Evolutionary conservation across 2,113 vertebrate genomes (phyloP).

Genomic region (Meriones unguiculatus): DNA sequence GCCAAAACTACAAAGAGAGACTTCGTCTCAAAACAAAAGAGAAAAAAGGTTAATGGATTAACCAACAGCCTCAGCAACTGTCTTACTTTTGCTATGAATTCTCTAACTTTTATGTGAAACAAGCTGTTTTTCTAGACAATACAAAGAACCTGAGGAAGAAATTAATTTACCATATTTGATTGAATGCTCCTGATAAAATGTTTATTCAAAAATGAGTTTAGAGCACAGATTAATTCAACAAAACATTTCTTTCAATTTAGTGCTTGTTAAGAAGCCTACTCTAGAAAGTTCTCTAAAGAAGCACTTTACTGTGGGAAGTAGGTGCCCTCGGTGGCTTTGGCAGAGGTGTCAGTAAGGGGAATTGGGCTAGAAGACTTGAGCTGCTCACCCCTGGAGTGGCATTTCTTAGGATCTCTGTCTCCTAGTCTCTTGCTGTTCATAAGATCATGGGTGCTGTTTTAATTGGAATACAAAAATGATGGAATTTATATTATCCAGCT

Average conservation of each 20-base stretch:
- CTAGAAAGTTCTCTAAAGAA: slow-evolving; percentile 28
- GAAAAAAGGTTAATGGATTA: neutral
- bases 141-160: slow-evolving; percentile 32
- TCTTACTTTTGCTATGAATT: slow-evolving; percentile 5
- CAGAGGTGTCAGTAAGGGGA: slow-evolving; percentile 26
- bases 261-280: slow-evolving; percentile 14
- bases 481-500: neutral
- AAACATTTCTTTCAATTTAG: neutral
- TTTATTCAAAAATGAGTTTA: slow-evolving; percentile 22
- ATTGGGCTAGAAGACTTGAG: neutral
- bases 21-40: neutral
- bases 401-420: slow-evolving; percentile 35
- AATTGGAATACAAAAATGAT: neutral
- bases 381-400: neutral
- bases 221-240: slow-evolving; percentile 24
- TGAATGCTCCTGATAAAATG: neutral
- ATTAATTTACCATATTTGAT: slow-evolving; percentile 42
- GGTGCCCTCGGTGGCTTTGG: slow-evolving; percentile 30
- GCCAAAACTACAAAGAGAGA: neutral
- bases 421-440: neutral
- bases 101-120: slow-evolving; percentile 27
- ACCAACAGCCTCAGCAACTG: neutral
- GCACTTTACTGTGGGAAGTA: neutral
- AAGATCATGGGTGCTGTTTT: neutral
- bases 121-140: slow-evolving; percentile 26